Percentiles rank a stretch among this genome's conserved stretches.
Conservation (phyloP, 2,113 vertebrate species). For the Misgurnus mizolepis region DNA sequence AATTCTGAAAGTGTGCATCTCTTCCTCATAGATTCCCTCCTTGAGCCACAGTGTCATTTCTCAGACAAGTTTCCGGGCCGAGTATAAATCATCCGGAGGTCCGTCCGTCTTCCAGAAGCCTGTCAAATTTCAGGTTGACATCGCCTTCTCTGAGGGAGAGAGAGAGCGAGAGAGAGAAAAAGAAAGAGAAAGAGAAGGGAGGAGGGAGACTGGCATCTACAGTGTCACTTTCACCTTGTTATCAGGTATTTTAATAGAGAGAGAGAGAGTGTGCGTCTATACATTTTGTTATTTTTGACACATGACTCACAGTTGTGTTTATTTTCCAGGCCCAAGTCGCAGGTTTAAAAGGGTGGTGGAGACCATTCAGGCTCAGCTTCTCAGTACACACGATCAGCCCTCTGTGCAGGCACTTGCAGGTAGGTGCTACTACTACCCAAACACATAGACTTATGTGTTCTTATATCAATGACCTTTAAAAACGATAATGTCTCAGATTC, state of each 20-base stretch:
- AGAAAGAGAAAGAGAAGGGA: slow-evolving; percentile 73
- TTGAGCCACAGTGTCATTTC: slow-evolving; percentile 92
- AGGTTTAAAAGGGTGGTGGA: slow-evolving; percentile 91
- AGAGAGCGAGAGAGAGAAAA: slow-evolving; percentile 77
- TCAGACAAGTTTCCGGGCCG: slow-evolving; percentile 91
- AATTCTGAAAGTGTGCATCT: not conserved
- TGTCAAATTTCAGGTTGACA: slow-evolving; percentile 92
- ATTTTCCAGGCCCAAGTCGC: slow-evolving; percentile 83
- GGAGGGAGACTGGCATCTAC: slow-evolving; percentile 81
- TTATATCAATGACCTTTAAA: no score
- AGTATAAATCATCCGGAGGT: slow-evolving; percentile 86
- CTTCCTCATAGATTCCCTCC: slow-evolving; percentile 81
- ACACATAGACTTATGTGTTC: no score
- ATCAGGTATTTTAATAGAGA: slow-evolving; percentile 71
- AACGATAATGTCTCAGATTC: not conserved
- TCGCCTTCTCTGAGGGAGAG: slow-evolving; percentile 83
- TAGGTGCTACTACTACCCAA: slow-evolving; percentile 53
- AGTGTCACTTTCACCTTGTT: slow-evolving; percentile 89
- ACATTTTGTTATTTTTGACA: not conserved
- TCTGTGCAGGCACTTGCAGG: slow-evolving; percentile 89
- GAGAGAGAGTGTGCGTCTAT: not conserved
- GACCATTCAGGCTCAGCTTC: slow-evolving; percentile 90
- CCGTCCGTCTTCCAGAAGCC: slow-evolving; percentile 94
- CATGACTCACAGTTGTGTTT: not conserved
- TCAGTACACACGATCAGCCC: slow-evolving; percentile 91